A percentile compares a stretch with the other conserved stretches of the same genome.
Conservation (phyloP, 2,797 vertebrate species). For the Liparis tanakae region DNA sequence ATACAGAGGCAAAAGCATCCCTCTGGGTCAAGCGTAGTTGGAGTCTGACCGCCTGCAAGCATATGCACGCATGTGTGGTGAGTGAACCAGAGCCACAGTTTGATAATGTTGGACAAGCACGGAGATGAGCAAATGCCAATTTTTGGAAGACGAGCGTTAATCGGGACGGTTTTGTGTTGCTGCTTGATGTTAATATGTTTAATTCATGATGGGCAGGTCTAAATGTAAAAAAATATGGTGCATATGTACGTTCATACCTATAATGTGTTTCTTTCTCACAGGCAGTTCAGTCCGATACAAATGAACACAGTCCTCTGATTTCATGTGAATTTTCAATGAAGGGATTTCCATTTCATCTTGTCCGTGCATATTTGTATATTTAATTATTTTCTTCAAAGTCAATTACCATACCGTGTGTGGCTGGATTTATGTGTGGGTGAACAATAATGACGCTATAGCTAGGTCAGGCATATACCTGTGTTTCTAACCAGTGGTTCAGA, state of each 20-base stretch:
- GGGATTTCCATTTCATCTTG: conserved; percentile 61
- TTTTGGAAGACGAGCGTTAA: conserved; percentile 10
- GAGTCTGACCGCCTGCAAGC: conserved; percentile 51
- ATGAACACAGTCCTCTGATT: conserved; percentile 36
- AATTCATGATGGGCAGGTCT: conserved; percentile 5
- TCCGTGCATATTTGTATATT: conserved; percentile 23
- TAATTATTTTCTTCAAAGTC: neutral
- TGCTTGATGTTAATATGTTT: conserved; percentile 20
- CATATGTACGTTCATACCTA: conserved; percentile 10
- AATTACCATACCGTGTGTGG: conserved; percentile 19
- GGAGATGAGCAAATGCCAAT: conserved; percentile 7
- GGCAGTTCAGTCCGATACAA: conserved; percentile 27
- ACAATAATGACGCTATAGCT: neutral
- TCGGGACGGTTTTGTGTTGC: conserved; percentile 10
- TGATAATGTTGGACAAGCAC: conserved; percentile 15
- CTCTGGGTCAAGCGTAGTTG: conserved; percentile 53
- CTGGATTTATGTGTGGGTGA: neutral
- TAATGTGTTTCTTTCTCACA: conserved; percentile 16
- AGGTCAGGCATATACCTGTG: neutral
- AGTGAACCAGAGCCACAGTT: conserved; percentile 47
- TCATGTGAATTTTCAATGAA: conserved; percentile 38
- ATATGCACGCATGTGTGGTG: conserved; percentile 64
- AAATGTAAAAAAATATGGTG: too few relatives aligned
- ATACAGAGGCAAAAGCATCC: conserved; percentile 47
- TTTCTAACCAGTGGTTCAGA: conserved; percentile 51